These are phyloP conservation scores for Sebastes nivosus DNA, from an alignment of 2,797 vertebrate genomes.

Conservation along the genomic window DNA sequence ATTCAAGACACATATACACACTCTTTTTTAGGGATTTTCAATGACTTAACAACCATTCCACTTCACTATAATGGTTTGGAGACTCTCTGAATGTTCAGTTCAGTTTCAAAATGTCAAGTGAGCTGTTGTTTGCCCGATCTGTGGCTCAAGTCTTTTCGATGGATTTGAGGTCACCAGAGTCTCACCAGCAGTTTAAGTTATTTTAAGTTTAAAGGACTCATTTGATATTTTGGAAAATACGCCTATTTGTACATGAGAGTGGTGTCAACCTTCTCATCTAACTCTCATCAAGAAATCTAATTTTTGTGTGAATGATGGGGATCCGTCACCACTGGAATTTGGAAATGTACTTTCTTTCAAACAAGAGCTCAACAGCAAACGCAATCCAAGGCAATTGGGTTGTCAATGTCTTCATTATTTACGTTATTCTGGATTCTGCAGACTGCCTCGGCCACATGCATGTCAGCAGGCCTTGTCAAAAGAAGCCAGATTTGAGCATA, in stretches of 20 bases:
- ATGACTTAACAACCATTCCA: background rate
- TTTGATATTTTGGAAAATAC: background rate
- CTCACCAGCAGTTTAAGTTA: too few relatives aligned
- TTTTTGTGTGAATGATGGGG: background rate
- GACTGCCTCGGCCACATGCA: background rate
- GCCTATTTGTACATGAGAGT: too few relatives aligned
- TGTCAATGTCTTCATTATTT: background rate
- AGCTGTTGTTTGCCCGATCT: background rate
- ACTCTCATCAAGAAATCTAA: background rate
- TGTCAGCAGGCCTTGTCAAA: background rate
- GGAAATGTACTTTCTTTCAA: background rate
- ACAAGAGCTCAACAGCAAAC: background rate
- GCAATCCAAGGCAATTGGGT: background rate
- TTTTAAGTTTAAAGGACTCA: background rate
- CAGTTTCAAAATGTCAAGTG: background rate
- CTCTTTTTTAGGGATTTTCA: background rate
- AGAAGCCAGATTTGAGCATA: background rate
- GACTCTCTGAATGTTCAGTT: background rate
- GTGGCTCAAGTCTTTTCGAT: background rate
- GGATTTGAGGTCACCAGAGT: background rate
- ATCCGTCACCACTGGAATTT: accelerated
- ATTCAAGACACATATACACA: background rate
- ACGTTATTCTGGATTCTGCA: background rate
- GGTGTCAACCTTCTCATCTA: background rate
- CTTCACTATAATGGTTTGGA: background rate